phyloP scores from a whole-genome alignment of 1,140 invertebrate species.

The Theocolax elegans region DNA sequence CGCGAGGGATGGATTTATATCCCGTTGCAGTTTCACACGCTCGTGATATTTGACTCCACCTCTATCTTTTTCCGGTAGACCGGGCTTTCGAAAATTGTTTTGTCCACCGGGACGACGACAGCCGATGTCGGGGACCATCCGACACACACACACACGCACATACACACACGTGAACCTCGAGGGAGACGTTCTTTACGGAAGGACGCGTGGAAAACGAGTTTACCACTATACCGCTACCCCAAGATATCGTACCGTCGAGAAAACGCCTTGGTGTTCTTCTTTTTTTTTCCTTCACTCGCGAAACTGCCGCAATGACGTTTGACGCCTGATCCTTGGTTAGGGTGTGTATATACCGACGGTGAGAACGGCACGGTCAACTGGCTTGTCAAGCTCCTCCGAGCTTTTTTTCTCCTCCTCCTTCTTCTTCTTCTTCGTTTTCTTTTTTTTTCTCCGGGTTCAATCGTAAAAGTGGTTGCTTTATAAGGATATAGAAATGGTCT shows the following conservation, averaged over 20 bases:
- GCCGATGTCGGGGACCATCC: neutral
- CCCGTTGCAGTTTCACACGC: neutral
- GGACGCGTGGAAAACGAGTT: slow-evolving; percentile 19
- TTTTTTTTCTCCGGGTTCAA: too few relatives aligned
- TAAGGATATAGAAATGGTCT: too few relatives aligned
- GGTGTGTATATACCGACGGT: too few relatives aligned
- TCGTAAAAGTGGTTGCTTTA: too few relatives aligned
- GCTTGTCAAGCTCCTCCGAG: too few relatives aligned
- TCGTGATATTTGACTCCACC: neutral
- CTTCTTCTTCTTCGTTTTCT: too few relatives aligned
- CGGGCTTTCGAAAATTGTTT: slow-evolving; percentile 35
- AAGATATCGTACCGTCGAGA: slow-evolving; percentile 27
- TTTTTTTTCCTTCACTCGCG: too few relatives aligned
- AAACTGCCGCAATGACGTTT: too few relatives aligned
- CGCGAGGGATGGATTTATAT: neutral
- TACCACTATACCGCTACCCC: neutral
- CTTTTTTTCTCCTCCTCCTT: too few relatives aligned
- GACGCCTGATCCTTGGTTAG: too few relatives aligned
- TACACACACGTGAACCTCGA: neutral
- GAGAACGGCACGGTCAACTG: too few relatives aligned
- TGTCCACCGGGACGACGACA: slow-evolving; percentile 14
- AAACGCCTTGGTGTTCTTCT: neutral
- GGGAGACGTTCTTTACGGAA: slow-evolving; percentile 31
- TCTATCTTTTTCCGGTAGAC: slow-evolving; percentile 8
- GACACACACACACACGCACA: neutral